Conservation (phyloP, 92 coral and sea anemone genomes). For the Heliopora coerulea region DNA sequence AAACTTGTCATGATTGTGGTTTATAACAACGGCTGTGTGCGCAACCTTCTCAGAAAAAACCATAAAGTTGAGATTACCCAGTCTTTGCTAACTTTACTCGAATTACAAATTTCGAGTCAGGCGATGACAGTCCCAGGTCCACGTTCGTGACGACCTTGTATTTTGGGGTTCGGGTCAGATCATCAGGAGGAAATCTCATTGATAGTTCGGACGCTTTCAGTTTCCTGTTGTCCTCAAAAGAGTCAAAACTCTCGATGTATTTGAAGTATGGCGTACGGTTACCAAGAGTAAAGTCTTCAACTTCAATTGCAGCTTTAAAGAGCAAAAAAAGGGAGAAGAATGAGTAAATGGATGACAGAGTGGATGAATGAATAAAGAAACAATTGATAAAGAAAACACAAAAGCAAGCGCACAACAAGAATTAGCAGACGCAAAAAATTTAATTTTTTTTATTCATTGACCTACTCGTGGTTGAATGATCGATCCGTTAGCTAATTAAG, state of each 20-base stretch:
- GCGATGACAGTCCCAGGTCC: conserved; percentile 76
- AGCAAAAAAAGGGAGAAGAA: background rate
- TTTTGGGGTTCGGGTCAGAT: conserved; percentile 62
- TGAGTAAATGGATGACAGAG: background rate
- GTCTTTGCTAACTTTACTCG: conserved; percentile 73
- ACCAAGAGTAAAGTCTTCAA: conserved; percentile 72
- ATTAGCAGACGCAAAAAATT: no score
- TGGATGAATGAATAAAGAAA: background rate
- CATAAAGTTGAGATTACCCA: conserved; percentile 47
- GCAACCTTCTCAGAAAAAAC: no score
- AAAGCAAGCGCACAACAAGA: no score
- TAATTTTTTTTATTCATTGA: no score
- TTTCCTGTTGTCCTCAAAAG: conserved; percentile 64
- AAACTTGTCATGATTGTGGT: no score
- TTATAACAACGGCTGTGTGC: no score
- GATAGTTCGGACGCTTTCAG: conserved; percentile 66
- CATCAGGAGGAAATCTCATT: conserved; percentile 75
- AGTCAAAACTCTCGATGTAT: conserved; percentile 63
- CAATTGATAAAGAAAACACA: background rate
- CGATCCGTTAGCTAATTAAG: no score
- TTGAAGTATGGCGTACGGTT: conserved; percentile 72
- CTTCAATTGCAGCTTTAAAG: conserved; percentile 52
- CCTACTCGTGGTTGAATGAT: no score
- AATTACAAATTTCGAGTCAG: conserved; percentile 73
- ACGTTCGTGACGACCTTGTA: conserved; percentile 70